A percentile compares a stretch with the other conserved stretches of the same genome.
phyloP scores from a whole-genome alignment of 2,797 vertebrate genomes.

The Catharus ustulatus region DNA sequence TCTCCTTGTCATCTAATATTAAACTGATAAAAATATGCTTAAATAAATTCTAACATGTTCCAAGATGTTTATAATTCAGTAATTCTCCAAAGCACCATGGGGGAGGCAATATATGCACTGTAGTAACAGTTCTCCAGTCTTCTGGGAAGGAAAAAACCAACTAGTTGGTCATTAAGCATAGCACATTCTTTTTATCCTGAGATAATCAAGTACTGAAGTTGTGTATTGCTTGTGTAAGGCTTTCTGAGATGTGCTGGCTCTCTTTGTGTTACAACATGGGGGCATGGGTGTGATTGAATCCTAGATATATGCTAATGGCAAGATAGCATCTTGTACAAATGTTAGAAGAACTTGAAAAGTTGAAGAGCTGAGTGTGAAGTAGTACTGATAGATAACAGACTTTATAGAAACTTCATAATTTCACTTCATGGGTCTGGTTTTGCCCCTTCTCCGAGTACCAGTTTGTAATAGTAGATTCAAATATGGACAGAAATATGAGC shows the following conservation, averaged over 20 bases:
- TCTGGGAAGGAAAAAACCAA: neutral
- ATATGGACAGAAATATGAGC: neutral
- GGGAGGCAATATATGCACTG: conserved; percentile 20
- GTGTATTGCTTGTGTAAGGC: neutral
- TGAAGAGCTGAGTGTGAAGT: neutral
- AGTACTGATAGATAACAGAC: neutral
- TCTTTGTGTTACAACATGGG: neutral
- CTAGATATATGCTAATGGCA: neutral
- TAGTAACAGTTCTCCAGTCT: neutral
- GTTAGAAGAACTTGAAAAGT: neutral
- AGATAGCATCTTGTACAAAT: neutral
- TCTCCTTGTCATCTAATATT: neutral
- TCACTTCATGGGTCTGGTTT: neutral
- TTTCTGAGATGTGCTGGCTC: neutral
- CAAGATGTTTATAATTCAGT: neutral
- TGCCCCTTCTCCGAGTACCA: neutral
- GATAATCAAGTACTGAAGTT: neutral
- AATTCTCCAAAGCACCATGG: neutral
- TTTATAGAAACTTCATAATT: neutral
- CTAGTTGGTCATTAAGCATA: neutral
- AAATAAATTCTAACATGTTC: neutral
- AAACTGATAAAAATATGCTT: neutral
- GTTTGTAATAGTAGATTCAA: neutral
- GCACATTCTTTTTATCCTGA: neutral
- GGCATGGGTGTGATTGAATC: neutral